phyloP scores from a whole-genome alignment of 2,797 vertebrate genomes.

The Bradypodion pumilum region DNA sequence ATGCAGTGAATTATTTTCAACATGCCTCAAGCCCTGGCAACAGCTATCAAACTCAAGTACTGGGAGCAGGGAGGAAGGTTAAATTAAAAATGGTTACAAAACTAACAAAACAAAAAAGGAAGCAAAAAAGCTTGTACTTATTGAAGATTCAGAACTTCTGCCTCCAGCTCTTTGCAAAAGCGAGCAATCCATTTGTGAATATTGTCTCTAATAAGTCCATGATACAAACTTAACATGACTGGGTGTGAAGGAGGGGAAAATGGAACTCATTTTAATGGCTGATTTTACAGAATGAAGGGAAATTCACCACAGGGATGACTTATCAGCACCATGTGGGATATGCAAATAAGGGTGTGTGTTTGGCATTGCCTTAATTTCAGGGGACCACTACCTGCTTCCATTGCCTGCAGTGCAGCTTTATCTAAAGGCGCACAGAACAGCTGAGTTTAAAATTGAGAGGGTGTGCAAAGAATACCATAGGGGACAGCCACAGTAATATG shows the following conservation, averaged over 20 bases:
- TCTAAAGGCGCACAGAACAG: conserved; percentile 25
- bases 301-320: not conserved
- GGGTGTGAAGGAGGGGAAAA: not conserved
- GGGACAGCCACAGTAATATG: conserved; percentile 22
- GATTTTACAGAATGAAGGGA: not conserved
- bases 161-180: not conserved
- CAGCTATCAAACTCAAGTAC: conserved; percentile 13
- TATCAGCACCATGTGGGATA: not conserved
- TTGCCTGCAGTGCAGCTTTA: conserved; percentile 18
- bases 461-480: conserved; percentile 13
- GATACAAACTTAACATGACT: not conserved
- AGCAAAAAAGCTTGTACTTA: not conserved
- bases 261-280: not conserved
- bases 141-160: not conserved
- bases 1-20: not conserved
- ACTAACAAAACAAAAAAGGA: not conserved
- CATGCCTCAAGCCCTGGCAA: not conserved
- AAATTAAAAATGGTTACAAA: not conserved
- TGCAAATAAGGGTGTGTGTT: conserved; percentile 9
- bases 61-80: not conserved
- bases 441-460: not conserved
- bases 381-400: not conserved
- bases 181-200: not conserved
- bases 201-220: not conserved
- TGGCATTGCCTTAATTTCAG: conserved; percentile 20